These are phyloP conservation scores for Achlya flavicornis DNA, from an alignment of 2,888 invertebrate genomes.

Conservation along the genomic window DNA sequence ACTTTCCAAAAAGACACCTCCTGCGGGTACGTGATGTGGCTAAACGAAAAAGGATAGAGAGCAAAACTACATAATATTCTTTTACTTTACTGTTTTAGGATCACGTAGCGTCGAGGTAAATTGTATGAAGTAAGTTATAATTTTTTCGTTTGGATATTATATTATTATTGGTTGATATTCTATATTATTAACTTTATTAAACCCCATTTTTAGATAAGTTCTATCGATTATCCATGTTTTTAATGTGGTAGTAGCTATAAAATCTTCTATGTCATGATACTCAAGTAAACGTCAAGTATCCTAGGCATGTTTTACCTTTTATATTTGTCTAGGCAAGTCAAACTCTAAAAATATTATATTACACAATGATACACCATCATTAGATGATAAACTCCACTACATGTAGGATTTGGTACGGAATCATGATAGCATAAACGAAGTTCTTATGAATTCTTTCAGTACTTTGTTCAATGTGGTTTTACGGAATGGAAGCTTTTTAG, in stretches of 20 bases:
- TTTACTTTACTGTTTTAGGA: slow-evolving; percentile 11
- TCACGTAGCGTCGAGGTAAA: slow-evolving; percentile 7
- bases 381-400: no score
- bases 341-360: no score
- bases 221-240: no score
- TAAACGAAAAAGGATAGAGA: slow-evolving; percentile 51
- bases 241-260: no score
- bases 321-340: no score
- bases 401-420: not conserved
- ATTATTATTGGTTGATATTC: not conserved
- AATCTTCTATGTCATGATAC: no score
- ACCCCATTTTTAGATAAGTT: no score
- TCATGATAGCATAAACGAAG: not conserved
- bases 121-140: not conserved
- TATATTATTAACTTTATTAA: no score
- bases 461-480: not conserved
- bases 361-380: no score
- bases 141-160: not conserved
- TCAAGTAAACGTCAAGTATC: no score
- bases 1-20: slow-evolving; percentile 63
- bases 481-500: not conserved
- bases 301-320: no score
- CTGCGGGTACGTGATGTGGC: slow-evolving; percentile 56
- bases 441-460: not conserved
- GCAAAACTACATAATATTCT: slow-evolving; percentile 48